A percentile compares a stretch with the other conserved stretches of the same genome.
These are phyloP conservation scores for Acrossocheilus wenchowensis DNA, from an alignment of 2,797 vertebrate species.

Conservation along the genomic window DNA sequence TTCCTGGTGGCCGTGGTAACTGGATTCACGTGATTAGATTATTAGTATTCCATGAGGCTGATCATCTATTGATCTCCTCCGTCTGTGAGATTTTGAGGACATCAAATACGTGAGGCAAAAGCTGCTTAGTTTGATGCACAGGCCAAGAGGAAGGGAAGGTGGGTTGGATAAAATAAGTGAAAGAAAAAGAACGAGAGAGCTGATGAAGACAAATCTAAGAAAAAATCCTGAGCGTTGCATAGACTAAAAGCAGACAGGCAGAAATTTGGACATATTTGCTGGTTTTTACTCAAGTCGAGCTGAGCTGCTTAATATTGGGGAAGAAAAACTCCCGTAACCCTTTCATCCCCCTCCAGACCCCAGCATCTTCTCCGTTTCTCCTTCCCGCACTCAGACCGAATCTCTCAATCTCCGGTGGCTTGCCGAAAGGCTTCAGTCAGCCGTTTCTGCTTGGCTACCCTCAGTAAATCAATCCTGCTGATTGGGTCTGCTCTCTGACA, in stretches of 20 bases:
- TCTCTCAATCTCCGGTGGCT: constrained; percentile 33
- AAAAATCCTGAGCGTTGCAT: background rate
- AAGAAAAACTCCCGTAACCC: constrained; percentile 29
- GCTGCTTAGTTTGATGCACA: constrained; percentile 52
- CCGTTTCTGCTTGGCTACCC: constrained; percentile 73
- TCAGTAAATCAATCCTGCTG: constrained; percentile 76
- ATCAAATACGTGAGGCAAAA: constrained; percentile 70
- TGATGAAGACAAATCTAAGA: constrained; percentile 42
- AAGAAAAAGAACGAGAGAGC: constrained; percentile 7
- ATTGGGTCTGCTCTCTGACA: constrained; percentile 77
- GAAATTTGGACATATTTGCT: constrained; percentile 27
- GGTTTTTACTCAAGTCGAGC: constrained; percentile 30
- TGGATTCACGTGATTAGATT: constrained; percentile 45
- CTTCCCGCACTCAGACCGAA: background rate
- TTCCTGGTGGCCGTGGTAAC: constrained; percentile 11
- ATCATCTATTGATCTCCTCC: constrained; percentile 79
- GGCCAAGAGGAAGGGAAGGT: constrained; percentile 57
- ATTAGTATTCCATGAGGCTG: constrained; percentile 81
- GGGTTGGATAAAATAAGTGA: constrained; percentile 32
- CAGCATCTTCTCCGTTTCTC: constrained; percentile 15
- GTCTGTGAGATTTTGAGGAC: constrained; percentile 76
- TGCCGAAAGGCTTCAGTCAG: constrained; percentile 70
- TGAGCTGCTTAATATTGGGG: constrained; percentile 67
- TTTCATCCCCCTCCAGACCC: constrained; percentile 55
- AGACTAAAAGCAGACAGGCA: constrained; percentile 15